phyloP scores from a whole-genome alignment of 2,797 vertebrate species.

The Rhynchotus rufescens region DNA sequence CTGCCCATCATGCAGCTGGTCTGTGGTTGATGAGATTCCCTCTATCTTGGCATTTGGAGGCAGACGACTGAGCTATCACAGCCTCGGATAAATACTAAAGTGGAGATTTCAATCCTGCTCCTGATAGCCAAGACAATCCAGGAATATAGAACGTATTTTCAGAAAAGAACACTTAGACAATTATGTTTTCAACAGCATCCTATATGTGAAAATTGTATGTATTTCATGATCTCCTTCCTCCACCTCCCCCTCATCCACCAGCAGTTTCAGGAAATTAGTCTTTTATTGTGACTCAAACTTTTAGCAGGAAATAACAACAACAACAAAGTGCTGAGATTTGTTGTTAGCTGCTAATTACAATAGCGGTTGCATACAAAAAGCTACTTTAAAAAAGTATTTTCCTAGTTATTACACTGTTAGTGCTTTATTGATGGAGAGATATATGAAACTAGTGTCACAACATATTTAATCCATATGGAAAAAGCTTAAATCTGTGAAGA shows the following conservation, averaged over 20 bases:
- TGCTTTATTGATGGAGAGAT: conserved; percentile 51
- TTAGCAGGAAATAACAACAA: conserved; percentile 25
- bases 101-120: conserved; percentile 91
- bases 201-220: conserved; percentile 72
- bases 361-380: conserved; percentile 25
- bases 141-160: conserved; percentile 80
- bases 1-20: conserved; percentile 90
- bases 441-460: conserved; percentile 32
- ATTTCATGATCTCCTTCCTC: conserved; percentile 53
- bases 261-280: conserved; percentile 57
- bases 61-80: conserved; percentile 97
- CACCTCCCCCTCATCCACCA: neutral
- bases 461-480: conserved; percentile 34
- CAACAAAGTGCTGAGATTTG: conserved; percentile 20
- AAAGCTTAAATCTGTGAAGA: conserved; percentile 54
- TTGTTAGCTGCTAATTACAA: conserved; percentile 64
- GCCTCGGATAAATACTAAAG: conserved; percentile 96
- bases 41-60: conserved; percentile 94
- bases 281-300: conserved; percentile 50
- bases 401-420: conserved; percentile 8
- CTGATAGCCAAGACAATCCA: conserved; percentile 91
- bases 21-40: conserved; percentile 89
- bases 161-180: conserved; percentile 76
- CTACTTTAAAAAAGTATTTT: neutral
- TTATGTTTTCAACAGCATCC: conserved; percentile 71